Conservation (phyloP, 2,113 vertebrate genomes). For the Ariopsis seemanni region DNA sequence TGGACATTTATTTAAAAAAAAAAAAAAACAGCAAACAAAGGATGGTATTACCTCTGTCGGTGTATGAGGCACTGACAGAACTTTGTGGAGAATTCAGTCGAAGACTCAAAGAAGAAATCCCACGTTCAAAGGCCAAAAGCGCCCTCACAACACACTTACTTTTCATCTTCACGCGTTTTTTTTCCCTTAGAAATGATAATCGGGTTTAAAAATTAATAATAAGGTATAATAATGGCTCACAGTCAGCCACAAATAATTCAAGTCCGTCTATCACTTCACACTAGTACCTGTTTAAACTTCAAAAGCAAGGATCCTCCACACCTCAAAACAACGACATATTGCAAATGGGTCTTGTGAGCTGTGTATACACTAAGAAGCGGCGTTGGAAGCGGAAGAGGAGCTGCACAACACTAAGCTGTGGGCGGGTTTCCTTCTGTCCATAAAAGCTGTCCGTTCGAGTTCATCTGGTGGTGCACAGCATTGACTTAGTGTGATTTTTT, state of each 20-base stretch:
- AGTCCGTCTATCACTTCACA: neutral
- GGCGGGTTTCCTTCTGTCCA: neutral
- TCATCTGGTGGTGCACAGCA: too few species aligned
- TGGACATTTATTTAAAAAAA: neutral
- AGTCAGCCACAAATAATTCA: neutral
- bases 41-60: conserved; percentile 42
- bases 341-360: neutral
- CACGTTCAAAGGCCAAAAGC: conserved; percentile 43
- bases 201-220: too few species aligned
- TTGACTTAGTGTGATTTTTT: too few species aligned
- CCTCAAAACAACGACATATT: rapidly evolving
- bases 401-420: neutral
- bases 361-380: too few species aligned
- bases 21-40: neutral
- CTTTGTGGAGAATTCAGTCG: conserved; percentile 41
- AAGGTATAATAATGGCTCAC: neutral
- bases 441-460: too few species aligned
- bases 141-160: conserved; percentile 44
- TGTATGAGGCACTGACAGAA: neutral
- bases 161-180: conserved; percentile 43
- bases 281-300: neutral
- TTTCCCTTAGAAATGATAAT: neutral
- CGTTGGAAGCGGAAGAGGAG: neutral
- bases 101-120: conserved; percentile 13
- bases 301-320: neutral